Evolutionary conservation across 2,113 vertebrate species (phyloP).

Genomic region (Colius striatus): DNA sequence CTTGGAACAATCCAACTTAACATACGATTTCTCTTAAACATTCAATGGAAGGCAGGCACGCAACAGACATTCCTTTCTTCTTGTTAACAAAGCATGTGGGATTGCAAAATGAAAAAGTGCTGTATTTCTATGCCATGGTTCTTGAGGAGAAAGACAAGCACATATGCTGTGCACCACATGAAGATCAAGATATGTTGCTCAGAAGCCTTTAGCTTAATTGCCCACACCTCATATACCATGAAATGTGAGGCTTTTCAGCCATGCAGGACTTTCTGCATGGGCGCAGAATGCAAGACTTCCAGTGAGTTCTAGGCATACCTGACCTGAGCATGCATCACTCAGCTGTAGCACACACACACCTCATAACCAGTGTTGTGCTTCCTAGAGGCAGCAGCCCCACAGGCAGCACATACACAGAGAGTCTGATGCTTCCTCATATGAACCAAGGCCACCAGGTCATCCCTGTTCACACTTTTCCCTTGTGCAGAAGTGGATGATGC

Average conservation of each 20-base stretch:
- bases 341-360: background rate
- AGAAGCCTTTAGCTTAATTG: background rate
- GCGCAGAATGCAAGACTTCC: background rate
- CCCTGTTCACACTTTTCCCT: background rate
- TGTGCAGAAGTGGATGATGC: background rate
- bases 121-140: accelerated
- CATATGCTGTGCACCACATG: accelerated
- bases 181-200: accelerated
- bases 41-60: background rate
- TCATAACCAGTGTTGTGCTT: background rate
- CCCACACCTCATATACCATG: background rate
- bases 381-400: background rate
- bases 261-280: accelerated
- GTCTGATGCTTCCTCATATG: accelerated
- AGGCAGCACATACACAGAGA: accelerated
- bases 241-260: background rate
- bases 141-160: background rate
- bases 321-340: accelerated
- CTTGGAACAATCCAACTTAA: background rate
- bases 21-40: background rate
- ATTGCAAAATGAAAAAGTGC: background rate
- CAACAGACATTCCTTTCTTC: background rate
- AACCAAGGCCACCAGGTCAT: accelerated
- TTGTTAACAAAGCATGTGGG: background rate
- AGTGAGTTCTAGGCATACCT: background rate